These are phyloP conservation scores for Aspidiotus destructor DNA, from an alignment of 2,888 invertebrate genomes.

Conservation along the genomic window DNA sequence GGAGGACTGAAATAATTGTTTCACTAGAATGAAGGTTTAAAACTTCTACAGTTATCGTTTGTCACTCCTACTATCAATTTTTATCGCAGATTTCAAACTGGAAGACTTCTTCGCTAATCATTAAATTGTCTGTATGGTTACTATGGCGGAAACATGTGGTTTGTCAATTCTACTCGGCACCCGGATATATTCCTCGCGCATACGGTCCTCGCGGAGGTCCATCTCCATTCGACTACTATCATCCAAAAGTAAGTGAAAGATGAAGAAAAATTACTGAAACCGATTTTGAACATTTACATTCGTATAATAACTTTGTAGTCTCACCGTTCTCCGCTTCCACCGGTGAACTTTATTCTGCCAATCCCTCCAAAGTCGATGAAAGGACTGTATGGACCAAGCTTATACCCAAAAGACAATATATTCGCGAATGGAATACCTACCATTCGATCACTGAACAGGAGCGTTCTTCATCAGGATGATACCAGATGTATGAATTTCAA, in stretches of 20 bases:
- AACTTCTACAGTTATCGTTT: too few relatives aligned
- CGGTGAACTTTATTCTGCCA: conserved; percentile 16
- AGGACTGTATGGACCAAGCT: neutral
- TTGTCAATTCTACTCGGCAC: neutral
- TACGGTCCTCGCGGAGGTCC: neutral
- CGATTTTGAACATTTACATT: neutral
- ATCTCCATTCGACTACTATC: neutral
- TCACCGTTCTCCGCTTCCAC: neutral
- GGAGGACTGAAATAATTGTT: too few relatives aligned
- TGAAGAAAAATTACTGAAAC: neutral
- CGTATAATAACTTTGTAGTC: neutral
- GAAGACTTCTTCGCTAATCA: too few relatives aligned
- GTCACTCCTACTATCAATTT: too few relatives aligned
- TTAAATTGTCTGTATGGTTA: neutral
- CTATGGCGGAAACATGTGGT: neutral
- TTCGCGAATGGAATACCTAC: neutral
- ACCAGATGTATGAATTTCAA: conserved; percentile 10
- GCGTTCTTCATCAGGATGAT: neutral
- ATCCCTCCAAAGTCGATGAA: conserved; percentile 1
- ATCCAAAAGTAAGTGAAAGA: neutral
- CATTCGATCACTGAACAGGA: neutral
- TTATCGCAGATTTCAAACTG: too few relatives aligned
- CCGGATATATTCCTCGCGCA: neutral
- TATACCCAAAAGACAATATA: conserved; percentile 2
- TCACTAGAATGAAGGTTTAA: too few relatives aligned